Base-by-base conservation (phyloP, 2,113 vertebrate species). In the Myodes glareolus region DNA sequence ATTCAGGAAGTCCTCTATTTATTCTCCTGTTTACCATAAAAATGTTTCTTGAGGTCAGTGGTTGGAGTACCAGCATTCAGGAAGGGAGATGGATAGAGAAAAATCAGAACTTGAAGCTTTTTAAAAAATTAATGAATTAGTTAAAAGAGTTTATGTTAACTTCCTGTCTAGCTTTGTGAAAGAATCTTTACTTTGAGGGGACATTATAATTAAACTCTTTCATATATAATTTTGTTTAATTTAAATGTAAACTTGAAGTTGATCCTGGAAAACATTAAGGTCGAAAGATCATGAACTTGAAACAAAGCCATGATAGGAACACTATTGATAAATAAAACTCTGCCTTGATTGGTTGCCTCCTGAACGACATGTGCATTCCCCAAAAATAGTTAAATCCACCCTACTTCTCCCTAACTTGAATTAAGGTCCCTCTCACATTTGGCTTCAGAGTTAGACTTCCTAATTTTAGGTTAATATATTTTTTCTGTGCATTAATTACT, bases 281-380 rank as follows among this genome's bases (percentile, higher is more conserved):
- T 2, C 5, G n/a, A 42, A 29, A 39, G 9, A 42, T 58, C 9
- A 10, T 75, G 2, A 8, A 6, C 17, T 61, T 5, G 31, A 50
- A 77, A 47, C 52, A 25, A 27, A 47, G 33, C 25, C 33, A 29
- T 11, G 21, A 75, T 7, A n/a, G 42, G 50, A 81, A 13, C 16
- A 31, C 2, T 23, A 8, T 29, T 80, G 8, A 65, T 19, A 76
- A 81, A 29, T 17, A 25, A 39, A 45, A 19, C 5, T 45, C 17
- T 65, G 21, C 11, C 58, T 65, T 45, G 16, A 31, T 31, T 42
- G 3, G 8, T 3, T 45, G 9, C 27, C 2, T 0, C 7, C 45
- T 45, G 7, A 65, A 45, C 8, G 36, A 17, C 3, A 21, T 65
- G 82, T 68, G 14, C 21, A 81, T n/a, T 58, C n/a, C 3, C 25